phyloP scores from a whole-genome alignment of 92 coral and sea anemone species.

The Actinostola sp. region DNA sequence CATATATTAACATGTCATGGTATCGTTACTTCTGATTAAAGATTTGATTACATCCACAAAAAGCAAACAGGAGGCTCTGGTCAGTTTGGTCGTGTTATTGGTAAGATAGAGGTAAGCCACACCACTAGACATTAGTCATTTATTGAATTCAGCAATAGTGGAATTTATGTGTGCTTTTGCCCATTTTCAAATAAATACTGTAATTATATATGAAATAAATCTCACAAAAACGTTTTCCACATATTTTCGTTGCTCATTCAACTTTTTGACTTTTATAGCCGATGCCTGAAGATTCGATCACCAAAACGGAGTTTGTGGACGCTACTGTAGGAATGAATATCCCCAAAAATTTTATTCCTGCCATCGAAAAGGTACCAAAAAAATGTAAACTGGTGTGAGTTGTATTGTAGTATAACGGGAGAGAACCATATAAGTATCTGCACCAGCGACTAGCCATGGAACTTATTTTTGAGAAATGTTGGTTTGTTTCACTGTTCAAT shows the following conservation, averaged over 20 bases:
- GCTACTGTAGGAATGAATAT: conserved; percentile 99
- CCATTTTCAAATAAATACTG: not conserved
- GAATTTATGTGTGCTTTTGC: not conserved
- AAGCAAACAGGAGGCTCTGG: conserved; percentile 99
- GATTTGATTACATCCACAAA: conserved; percentile 93
- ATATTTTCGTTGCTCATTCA: no score
- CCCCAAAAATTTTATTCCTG: conserved; percentile 92
- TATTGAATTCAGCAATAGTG: not conserved
- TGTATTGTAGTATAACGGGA: no score
- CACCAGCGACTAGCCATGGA: no score
- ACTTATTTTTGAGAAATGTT: no score
- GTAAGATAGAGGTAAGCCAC: conserved; percentile 74
- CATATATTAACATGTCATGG: no score
- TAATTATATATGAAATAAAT: no score
- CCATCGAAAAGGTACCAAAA: conserved; percentile 85
- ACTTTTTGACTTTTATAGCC: conserved; percentile 78
- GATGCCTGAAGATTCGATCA: conserved; percentile 78
- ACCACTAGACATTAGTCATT: not conserved
- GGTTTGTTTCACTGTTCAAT: no score
- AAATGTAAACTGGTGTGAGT: no score
- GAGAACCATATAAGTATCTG: no score
- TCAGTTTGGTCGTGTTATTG: conserved; percentile 94
- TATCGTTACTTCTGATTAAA: conserved; percentile 30
- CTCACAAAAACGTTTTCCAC: no score
- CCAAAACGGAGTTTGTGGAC: conserved; percentile 85